phyloP scores from a whole-genome alignment of 2,888 invertebrate species.

The Strigamia transsilvanica region DNA sequence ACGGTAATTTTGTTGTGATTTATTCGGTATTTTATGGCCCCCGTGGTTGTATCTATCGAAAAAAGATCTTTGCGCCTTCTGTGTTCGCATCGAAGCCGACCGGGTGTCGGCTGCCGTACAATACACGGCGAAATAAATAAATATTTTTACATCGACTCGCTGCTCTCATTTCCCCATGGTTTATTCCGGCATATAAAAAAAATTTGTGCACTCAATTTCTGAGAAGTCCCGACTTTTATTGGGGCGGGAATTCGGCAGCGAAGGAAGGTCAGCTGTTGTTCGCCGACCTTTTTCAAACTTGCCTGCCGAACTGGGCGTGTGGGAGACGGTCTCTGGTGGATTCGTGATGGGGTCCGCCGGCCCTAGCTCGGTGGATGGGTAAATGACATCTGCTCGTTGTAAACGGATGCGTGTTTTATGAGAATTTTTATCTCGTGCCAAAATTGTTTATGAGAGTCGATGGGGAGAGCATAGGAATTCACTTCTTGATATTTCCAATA shows the following conservation, averaged over 20 bases:
- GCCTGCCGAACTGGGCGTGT: neutral
- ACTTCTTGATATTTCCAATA: constrained; percentile 10
- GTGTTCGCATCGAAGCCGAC: neutral
- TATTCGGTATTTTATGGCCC: neutral
- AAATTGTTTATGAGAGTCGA: constrained; percentile 10
- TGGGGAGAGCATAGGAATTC: constrained; percentile 14
- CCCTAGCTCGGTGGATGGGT: neutral
- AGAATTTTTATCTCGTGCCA: constrained; percentile 32
- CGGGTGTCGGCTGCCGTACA: neutral
- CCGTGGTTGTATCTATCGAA: neutral
- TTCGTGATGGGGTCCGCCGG: constrained; percentile 7
- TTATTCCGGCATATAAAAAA: constrained; percentile 19
- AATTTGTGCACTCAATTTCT: constrained; percentile 29
- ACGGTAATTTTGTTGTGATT: neutral
- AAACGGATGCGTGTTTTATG: constrained; percentile 38
- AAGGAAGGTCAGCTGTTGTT: constrained; percentile 22
- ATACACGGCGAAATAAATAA: neutral
- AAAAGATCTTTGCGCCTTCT: constrained; percentile 25
- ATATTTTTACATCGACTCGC: neutral
- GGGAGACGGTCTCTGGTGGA: neutral
- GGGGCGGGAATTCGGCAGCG: neutral
- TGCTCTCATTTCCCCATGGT: constrained; percentile 24
- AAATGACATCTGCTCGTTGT: constrained; percentile 24
- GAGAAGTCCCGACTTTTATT: neutral
- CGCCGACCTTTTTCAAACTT: neutral